Conservation (phyloP, 2,113 vertebrate genomes). For the Axis porcinus region DNA sequence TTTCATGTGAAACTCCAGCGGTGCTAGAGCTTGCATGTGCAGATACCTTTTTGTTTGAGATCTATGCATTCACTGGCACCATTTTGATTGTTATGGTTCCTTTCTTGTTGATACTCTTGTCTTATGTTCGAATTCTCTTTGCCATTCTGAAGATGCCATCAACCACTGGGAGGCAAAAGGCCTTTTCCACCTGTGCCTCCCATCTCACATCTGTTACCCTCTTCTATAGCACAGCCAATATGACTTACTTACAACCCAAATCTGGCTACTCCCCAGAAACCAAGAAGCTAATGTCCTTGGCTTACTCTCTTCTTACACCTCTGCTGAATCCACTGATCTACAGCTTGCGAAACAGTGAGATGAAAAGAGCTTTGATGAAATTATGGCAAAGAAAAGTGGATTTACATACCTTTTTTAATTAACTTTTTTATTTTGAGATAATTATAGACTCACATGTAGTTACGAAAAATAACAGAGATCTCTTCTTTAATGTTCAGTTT, state of each 20-base stretch:
- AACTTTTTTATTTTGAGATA: no score
- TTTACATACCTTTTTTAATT: background rate
- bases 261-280: slow-evolving; percentile 52
- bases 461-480: no score
- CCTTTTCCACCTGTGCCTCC: slow-evolving; percentile 70
- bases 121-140: slow-evolving; percentile 48
- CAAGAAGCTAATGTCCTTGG: slow-evolving; percentile 57
- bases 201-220: slow-evolving; percentile 63
- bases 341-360: slow-evolving; percentile 57
- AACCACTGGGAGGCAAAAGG: slow-evolving; percentile 52
- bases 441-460: no score
- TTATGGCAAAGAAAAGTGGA: slow-evolving; percentile 11
- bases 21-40: slow-evolving; percentile 40
- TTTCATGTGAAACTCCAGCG: slow-evolving; percentile 56
- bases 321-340: slow-evolving; percentile 69
- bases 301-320: slow-evolving; percentile 37
- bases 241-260: slow-evolving; percentile 65
- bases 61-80: slow-evolving; percentile 53
- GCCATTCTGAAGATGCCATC: slow-evolving; percentile 61
- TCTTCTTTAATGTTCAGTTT: no score
- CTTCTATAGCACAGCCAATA: slow-evolving; percentile 60
- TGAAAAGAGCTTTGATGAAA: slow-evolving; percentile 49
- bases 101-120: slow-evolving; percentile 58
- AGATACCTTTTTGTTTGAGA: slow-evolving; percentile 39
- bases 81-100: slow-evolving; percentile 38